phyloP scores from a whole-genome alignment of 2,113 vertebrate species.

The Plecturocebus donacophilus region DNA sequence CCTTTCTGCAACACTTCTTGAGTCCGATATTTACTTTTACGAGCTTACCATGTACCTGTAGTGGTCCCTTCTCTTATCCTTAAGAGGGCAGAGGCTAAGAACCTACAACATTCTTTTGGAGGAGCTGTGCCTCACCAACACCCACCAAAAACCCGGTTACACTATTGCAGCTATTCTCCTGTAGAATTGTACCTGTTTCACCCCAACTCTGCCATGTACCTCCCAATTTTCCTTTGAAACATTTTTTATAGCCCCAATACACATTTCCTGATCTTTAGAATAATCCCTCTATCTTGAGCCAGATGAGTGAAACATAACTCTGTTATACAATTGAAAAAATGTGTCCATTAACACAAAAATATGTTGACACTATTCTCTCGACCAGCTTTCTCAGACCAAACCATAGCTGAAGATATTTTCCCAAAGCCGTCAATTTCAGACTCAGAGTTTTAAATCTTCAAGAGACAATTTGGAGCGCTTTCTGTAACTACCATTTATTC shows the following conservation, averaged over 20 bases:
- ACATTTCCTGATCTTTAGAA: not conserved
- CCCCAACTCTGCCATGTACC: not conserved
- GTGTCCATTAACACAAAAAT: not conserved
- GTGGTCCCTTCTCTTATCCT: too few species aligned
- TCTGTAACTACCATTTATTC: not conserved
- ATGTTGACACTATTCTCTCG: not conserved
- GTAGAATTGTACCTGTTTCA: not conserved
- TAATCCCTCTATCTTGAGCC: not conserved
- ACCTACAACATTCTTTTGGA: too few species aligned
- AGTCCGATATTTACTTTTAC: too few species aligned
- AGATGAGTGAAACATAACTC: not conserved
- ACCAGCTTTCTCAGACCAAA: slow-evolving; percentile 1
- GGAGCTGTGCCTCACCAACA: too few species aligned
- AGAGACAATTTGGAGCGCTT: slow-evolving; percentile 1
- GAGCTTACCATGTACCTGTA: too few species aligned
- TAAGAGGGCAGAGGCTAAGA: too few species aligned
- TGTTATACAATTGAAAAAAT: not conserved
- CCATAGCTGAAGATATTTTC: not conserved
- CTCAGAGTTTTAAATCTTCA: not conserved
- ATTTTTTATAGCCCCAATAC: not conserved
- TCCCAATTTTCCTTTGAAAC: not conserved
- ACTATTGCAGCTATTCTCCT: not conserved
- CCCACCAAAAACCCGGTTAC: too few species aligned
- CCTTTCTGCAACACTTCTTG: too few species aligned
- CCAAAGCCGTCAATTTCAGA: not conserved